phyloP scores from a whole-genome alignment of 2,888 invertebrate species.

The Himalopsyche tibetana region DNA sequence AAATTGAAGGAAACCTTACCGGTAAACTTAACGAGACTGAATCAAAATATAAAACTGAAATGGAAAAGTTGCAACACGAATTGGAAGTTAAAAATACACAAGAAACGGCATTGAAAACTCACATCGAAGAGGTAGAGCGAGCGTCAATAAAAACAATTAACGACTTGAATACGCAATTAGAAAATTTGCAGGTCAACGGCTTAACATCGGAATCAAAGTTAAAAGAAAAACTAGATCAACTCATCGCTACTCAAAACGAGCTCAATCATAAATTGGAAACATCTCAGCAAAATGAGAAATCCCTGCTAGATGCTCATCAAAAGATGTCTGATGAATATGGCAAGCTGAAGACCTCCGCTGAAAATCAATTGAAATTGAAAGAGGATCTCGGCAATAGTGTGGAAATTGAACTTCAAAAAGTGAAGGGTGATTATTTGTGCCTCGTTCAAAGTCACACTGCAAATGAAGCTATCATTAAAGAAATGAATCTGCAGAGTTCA shows the following conservation, averaged over 20 bases:
- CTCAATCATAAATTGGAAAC: constrained; percentile 75
- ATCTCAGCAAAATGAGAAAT: constrained; percentile 75
- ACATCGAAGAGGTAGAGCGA: constrained; percentile 71
- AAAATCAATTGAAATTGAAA: constrained; percentile 71
- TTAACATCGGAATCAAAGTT: constrained; percentile 74
- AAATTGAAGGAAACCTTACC: constrained; percentile 67
- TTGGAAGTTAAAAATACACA: constrained; percentile 72
- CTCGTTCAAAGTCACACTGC: constrained; percentile 70
- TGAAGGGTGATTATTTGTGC: constrained; percentile 69
- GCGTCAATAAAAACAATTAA: constrained; percentile 74
- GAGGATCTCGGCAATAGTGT: constrained; percentile 69
- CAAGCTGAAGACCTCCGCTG: constrained; percentile 72
- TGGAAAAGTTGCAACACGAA: constrained; percentile 73
- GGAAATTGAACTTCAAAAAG: constrained; percentile 70
- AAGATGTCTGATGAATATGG: constrained; percentile 74
- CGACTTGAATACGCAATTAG: constrained; percentile 74
- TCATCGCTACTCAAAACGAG: constrained; percentile 75
- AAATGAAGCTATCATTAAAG: constrained; percentile 72
- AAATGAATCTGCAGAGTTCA: constrained; percentile 73
- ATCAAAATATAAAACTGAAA: constrained; percentile 73
- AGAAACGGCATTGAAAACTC: constrained; percentile 71
- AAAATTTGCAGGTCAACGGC: constrained; percentile 73
- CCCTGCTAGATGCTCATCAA: constrained; percentile 73
- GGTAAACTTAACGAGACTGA: constrained; percentile 66
- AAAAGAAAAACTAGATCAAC: constrained; percentile 75